A percentile compares a stretch with the other conserved stretches of the same genome.
Conservation (phyloP, 2,797 vertebrate genomes). For the Podargus strigoides region DNA sequence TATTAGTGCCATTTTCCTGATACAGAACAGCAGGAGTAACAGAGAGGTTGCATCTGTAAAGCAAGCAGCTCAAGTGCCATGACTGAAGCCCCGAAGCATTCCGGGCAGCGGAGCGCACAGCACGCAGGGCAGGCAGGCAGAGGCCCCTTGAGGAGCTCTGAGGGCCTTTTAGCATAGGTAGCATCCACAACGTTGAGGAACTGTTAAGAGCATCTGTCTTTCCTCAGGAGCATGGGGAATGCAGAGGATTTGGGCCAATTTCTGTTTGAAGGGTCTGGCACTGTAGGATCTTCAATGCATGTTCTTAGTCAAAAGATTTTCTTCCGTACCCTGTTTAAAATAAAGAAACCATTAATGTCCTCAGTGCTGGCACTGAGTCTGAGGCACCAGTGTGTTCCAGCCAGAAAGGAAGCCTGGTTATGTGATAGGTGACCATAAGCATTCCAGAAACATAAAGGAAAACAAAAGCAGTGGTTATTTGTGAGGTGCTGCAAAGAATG, state of each 20-base stretch:
- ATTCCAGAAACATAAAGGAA: background rate
- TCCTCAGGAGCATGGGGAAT: background rate
- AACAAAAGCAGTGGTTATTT: background rate
- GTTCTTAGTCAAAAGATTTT: slow-evolving; percentile 38
- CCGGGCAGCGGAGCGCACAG: background rate
- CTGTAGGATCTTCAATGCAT: background rate
- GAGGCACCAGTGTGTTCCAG: background rate
- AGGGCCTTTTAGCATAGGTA: background rate
- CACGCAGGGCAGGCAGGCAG: background rate
- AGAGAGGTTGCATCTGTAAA: background rate
- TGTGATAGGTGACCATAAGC: background rate
- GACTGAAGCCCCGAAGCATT: background rate
- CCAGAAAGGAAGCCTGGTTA: background rate
- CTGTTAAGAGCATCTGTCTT: background rate
- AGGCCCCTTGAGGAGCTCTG: background rate
- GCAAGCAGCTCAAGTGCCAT: background rate
- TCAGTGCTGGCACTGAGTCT: background rate
- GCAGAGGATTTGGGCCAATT: background rate
- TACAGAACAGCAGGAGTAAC: background rate
- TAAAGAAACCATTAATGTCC: background rate
- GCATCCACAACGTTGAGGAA: background rate
- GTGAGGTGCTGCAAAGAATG: background rate
- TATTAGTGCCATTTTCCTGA: slow-evolving; percentile 37
- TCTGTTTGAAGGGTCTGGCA: background rate
- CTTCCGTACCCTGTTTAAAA: slow-evolving; percentile 20